Percentiles rank a stretch among this genome's conserved stretches.
Conservation (phyloP, 2,113 vertebrate species). For the Synodontis membranacea region DNA sequence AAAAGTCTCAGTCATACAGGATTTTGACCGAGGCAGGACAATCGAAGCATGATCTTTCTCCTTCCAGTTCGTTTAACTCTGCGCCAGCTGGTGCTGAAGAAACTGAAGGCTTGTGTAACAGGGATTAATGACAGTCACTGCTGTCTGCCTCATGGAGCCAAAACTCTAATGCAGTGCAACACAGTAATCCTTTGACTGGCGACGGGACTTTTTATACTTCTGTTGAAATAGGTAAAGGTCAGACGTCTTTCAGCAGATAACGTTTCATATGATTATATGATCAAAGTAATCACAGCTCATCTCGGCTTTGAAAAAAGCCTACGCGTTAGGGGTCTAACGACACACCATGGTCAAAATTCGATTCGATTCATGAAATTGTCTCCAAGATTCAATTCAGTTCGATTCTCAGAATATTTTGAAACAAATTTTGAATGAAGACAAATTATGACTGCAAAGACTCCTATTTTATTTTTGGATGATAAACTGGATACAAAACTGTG, state of each 20-base stretch:
- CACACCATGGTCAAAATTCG: not conserved
- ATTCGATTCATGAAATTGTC: not conserved
- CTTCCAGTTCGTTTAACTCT: slow-evolving; percentile 70
- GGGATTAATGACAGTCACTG: slow-evolving; percentile 65
- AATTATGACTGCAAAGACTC: not conserved
- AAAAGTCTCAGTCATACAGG: not conserved
- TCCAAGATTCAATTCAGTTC: not conserved
- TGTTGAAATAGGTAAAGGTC: not conserved
- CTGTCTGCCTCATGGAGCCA: slow-evolving; percentile 16
- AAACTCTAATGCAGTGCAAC: not conserved
- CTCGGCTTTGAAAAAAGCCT: not conserved
- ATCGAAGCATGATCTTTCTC: not conserved
- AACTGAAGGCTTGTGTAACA: slow-evolving; percentile 59
- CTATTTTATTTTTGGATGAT: not conserved
- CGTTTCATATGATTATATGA: not conserved
- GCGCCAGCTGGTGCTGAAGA: slow-evolving; percentile 55
- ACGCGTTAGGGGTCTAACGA: not conserved
- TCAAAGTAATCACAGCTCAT: too few species aligned
- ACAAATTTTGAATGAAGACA: not conserved
- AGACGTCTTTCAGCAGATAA: not conserved
- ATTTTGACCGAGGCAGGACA: not conserved
- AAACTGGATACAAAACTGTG: not conserved
- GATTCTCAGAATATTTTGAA: not conserved
- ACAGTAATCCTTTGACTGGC: not conserved
- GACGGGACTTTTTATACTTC: not conserved